Percentiles rank a stretch among this genome's conserved stretches.
These are phyloP conservation scores for Brachyrhaphis roseni DNA, from an alignment of 2,797 vertebrate species.

Conservation along the genomic window DNA sequence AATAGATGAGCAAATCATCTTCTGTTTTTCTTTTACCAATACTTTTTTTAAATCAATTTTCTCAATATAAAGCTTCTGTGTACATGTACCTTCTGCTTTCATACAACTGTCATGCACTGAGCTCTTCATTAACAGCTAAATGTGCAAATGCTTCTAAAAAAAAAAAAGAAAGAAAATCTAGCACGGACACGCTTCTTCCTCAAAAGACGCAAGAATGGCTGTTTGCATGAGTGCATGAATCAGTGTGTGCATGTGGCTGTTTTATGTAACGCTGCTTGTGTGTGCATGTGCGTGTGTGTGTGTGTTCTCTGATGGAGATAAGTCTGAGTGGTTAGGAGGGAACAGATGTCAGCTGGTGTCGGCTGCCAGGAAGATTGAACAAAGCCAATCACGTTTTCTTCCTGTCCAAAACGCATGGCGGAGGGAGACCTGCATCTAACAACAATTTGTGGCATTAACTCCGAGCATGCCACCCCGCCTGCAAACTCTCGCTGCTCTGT, in stretches of 20 bases:
- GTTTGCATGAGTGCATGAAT: constrained; percentile 58
- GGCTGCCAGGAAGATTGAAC: constrained; percentile 92
- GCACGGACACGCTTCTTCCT: constrained; percentile 21
- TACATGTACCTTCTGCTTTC: constrained; percentile 34
- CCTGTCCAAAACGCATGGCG: constrained; percentile 89
- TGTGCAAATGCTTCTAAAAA: constrained; percentile 45
- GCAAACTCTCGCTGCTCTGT: constrained; percentile 33
- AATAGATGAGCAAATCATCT: constrained; percentile 65
- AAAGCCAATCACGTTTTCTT: constrained; percentile 92
- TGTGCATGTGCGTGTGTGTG: constrained; percentile 72
- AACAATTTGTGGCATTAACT: constrained; percentile 83
- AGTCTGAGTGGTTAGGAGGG: constrained; percentile 94
- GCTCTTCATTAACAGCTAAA: constrained; percentile 57
- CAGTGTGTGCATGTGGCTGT: constrained; percentile 50
- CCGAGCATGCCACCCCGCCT: constrained; percentile 75
- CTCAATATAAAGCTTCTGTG: constrained; percentile 10
- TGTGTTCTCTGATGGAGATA: constrained; percentile 91
- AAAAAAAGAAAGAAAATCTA: constrained; percentile 28
- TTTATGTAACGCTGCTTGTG: constrained; percentile 48
- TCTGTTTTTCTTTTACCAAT: constrained; percentile 19
- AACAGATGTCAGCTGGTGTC: constrained; percentile 94
- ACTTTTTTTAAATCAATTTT: constrained; percentile 29
- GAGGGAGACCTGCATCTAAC: constrained; percentile 80
- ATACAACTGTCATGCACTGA: constrained; percentile 43
- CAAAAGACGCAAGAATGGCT: constrained; percentile 35